Evolutionary conservation across 2,113 vertebrate genomes (phyloP).

Genomic region (Aplodontia rufa): DNA sequence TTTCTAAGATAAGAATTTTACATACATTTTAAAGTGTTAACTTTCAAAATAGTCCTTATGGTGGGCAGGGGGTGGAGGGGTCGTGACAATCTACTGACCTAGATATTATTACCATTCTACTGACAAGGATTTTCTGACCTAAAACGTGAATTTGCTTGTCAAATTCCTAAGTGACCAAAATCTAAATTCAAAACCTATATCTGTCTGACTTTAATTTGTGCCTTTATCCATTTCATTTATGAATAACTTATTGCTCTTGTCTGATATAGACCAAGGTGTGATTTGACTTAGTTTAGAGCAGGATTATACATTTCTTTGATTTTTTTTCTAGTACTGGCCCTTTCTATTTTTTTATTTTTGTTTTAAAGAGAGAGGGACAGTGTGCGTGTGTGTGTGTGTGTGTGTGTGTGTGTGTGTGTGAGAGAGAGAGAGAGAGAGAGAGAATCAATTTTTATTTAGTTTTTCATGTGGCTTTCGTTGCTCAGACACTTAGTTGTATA

Average conservation of each 20-base stretch:
- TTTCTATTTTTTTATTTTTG: background rate
- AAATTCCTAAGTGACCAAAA: constrained; percentile 18
- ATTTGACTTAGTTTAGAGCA: constrained; percentile 25
- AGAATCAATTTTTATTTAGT: too few species aligned
- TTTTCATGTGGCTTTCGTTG: too few species aligned
- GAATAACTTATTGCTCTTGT: background rate
- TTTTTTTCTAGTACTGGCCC: too few species aligned
- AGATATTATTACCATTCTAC: background rate
- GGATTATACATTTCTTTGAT: constrained; percentile 6
- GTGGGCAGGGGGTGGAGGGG: too few species aligned
- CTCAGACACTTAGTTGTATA: too few species aligned
- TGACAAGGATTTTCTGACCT: background rate
- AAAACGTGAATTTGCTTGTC: background rate
- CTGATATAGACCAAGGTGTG: background rate
- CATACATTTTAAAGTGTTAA: constrained; percentile 20
- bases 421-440: too few species aligned
- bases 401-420: too few species aligned
- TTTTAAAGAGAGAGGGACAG: too few species aligned
- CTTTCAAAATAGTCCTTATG: background rate
- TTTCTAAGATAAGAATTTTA: background rate
- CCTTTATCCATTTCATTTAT: too few species aligned
- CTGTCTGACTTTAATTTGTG: background rate
- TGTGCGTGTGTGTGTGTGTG: too few species aligned
- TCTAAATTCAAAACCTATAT: background rate
- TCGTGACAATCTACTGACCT: background rate